Conservation (phyloP, 2,797 vertebrate species). For the Choloepus didactylus region DNA sequence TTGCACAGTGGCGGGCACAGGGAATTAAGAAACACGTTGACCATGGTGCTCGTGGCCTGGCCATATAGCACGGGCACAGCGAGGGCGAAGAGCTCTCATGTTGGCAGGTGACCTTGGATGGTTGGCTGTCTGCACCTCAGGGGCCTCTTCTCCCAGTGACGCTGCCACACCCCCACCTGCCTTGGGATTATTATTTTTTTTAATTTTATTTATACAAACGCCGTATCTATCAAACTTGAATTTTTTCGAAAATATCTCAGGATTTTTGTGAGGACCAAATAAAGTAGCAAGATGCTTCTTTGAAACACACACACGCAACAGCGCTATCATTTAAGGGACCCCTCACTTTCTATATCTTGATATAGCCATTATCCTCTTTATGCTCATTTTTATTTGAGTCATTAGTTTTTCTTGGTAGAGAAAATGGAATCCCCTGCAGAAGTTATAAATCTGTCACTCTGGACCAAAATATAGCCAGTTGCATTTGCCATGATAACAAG, state of each 20-base stretch:
- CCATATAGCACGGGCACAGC: rapidly evolving
- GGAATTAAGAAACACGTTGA: rapidly evolving
- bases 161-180: neutral
- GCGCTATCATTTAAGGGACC: neutral
- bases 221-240: too few species aligned
- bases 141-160: neutral
- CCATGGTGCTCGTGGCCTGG: neutral
- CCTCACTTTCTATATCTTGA: neutral
- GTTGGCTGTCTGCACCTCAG: neutral
- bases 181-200: neutral
- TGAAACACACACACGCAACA: neutral
- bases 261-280: conserved; percentile 6
- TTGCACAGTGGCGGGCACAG: neutral
- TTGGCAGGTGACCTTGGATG: neutral
- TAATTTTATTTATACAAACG: too few species aligned
- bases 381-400: neutral
- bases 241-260: neutral
- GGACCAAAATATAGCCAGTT: neutral
- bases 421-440: neutral
- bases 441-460: neutral
- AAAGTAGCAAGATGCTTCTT: neutral
- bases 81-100: neutral
- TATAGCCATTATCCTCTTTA: neutral
- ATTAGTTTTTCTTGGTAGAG: neutral
- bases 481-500: neutral